These are phyloP conservation scores for Actinia tenebrosa DNA, from an alignment of 64 coral and sea anemone genomes.

Conservation along the genomic window DNA sequence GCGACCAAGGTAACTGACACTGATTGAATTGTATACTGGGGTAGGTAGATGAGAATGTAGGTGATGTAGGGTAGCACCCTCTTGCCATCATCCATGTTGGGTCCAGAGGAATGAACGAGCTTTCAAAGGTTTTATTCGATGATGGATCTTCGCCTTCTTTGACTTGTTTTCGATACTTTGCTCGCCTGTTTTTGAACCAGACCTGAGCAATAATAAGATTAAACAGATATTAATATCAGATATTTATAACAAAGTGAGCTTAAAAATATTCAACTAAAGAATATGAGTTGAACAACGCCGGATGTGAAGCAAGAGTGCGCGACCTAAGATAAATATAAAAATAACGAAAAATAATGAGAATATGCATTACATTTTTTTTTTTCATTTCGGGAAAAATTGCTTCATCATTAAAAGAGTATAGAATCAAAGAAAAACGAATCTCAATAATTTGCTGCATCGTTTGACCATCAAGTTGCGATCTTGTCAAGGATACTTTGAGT, in stretches of 20 bases:
- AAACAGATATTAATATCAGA: neutral
- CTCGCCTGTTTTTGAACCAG: conserved; percentile 66
- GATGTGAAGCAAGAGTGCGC: no score
- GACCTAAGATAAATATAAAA: no score
- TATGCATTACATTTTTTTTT: no score
- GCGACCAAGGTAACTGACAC: conserved; percentile 9
- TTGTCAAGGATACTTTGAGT: no score
- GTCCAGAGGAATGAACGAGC: conserved; percentile 17
- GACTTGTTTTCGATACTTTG: conserved; percentile 63
- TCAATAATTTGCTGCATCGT: no score
- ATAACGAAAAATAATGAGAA: no score
- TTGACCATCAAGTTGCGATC: no score
- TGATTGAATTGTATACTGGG: conserved; percentile 17
- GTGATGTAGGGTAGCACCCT: neutral
- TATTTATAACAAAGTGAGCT: no score
- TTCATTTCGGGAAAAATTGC: no score
- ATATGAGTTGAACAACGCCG: neutral
- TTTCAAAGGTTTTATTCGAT: conserved; percentile 14
- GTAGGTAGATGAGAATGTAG: neutral
- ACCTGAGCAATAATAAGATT: neutral
- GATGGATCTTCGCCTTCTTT: conserved; percentile 58
- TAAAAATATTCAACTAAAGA: no score
- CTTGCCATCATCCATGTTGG: conserved; percentile 21
- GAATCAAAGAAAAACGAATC: no score
- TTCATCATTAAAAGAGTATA: no score